Evolutionary conservation across 1,140 invertebrate species (phyloP), one percentile per base, ranked within the genome.

Genomic region (Cardiocondyla obscurior): DNA sequence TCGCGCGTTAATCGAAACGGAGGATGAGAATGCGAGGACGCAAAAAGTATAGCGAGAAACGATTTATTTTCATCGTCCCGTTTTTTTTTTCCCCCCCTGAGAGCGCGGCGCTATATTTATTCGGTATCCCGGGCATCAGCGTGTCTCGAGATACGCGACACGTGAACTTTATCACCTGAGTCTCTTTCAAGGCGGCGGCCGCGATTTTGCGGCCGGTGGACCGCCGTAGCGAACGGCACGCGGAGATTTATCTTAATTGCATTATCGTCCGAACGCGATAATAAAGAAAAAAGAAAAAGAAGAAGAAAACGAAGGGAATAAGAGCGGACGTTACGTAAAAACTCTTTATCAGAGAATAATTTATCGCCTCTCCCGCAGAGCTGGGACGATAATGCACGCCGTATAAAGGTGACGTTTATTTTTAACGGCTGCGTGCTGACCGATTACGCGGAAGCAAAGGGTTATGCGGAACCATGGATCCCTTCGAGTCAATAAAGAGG

Each of bases 401-500:
- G 49, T 33, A 67, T 57, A 79, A 79, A 79, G 74, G 74, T 79
- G 74, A 69, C 14, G 62, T 79, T 79, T 79, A 79, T 79, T 79
- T 79, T 79, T 79, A 79, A 79, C 36, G 33, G 3, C 46, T 79
- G 44, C 25, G 33, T 79, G n/a, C n/a, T 79, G 65, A 79, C 62
- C 74, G 62, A 16, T 79, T 79, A 79, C 46, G 74, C 74, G 62
- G 33, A 79, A 79, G 62, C 33, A 69, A 69, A 79, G 60, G 74
- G 46, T 79, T 53, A 53, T 67, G 33, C 74, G 74, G 44, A 77
- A 79, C 62, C 33, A 69, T 79, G 62, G 22, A 39, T 79, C 22
- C 33, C 62, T 53, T 39, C 62, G 25, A 19, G 60, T 39, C 51
- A 79, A 79, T 36, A 53, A n/a, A 42, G 62, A 12, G 22, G 22